Evolutionary conservation across 2,113 vertebrate species (phyloP).

Genomic region (Promerops cafer): DNA sequence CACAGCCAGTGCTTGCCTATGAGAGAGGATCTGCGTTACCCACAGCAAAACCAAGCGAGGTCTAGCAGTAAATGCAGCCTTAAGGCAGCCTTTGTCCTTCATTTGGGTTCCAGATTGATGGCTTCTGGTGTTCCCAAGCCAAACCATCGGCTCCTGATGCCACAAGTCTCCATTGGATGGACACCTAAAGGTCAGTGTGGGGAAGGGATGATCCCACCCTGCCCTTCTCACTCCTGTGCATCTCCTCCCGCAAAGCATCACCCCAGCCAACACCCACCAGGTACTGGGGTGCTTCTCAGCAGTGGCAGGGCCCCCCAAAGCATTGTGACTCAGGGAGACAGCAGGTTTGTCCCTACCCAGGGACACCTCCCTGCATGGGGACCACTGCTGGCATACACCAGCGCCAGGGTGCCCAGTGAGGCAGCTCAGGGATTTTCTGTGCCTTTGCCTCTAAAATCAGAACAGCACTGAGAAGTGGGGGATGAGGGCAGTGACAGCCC

Average conservation of each 20-base stretch:
- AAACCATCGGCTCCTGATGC: not conserved
- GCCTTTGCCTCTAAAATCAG: not conserved
- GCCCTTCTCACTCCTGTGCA: not conserved
- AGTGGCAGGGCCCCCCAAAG: not conserved
- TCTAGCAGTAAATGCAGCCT: not conserved
- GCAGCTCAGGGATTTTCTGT: not conserved
- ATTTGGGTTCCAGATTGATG: not conserved
- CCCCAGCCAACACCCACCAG: not conserved
- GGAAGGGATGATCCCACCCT: not conserved
- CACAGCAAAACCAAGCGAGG: not conserved
- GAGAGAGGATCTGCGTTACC: not conserved
- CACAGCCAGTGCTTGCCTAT: not conserved
- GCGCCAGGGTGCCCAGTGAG: not conserved
- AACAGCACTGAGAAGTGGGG: not conserved
- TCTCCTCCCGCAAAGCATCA: not conserved
- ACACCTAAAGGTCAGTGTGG: rapidly evolving
- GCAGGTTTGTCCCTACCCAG: not conserved
- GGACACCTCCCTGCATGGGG: not conserved
- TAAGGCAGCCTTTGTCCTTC: not conserved
- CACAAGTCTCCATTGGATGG: rapidly evolving
- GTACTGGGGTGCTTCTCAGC: rapidly evolving
- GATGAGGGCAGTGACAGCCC: not conserved
- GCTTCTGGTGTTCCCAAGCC: not conserved
- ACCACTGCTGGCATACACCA: not conserved
- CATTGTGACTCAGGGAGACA: rapidly evolving